Conservation (phyloP, 2,797 vertebrate species). For the Anguilla pacifica region DNA sequence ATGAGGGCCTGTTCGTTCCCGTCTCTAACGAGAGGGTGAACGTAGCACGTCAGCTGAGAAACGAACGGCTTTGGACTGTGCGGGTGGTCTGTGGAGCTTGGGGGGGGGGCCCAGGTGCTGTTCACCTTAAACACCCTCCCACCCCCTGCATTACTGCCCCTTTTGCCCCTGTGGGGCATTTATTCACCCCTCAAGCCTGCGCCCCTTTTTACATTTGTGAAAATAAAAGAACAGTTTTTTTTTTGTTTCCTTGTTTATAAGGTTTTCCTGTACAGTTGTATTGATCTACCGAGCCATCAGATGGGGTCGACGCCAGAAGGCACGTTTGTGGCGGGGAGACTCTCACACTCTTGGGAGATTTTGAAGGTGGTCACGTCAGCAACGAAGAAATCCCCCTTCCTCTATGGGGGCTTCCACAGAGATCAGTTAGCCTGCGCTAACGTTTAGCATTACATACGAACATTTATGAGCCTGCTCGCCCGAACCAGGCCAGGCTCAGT, state of each 20-base stretch:
- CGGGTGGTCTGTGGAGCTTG: neutral
- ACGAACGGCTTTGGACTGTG: neutral
- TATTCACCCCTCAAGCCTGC: conserved; percentile 57
- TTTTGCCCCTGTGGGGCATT: conserved; percentile 66
- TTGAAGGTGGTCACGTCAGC: neutral
- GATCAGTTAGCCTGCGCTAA: neutral
- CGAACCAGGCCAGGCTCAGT: conserved; percentile 2
- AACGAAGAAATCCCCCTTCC: neutral
- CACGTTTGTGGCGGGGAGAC: conserved; percentile 3
- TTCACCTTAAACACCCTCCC: conserved; percentile 25
- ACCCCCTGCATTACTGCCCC: conserved; percentile 37
- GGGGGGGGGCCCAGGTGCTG: neutral
- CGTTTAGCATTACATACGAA: neutral
- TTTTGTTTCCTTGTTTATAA: conserved; percentile 21
- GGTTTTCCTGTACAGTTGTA: conserved; percentile 18
- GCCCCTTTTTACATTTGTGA: conserved; percentile 30
- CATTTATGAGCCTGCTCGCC: neutral
- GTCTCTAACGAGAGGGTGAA: no score
- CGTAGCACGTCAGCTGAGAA: neutral
- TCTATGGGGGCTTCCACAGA: neutral
- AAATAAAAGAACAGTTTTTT: conserved; percentile 5
- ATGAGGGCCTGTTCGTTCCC: no score
- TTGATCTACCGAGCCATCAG: conserved; percentile 14
- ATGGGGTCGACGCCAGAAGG: conserved; percentile 2
- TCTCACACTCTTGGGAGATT: conserved; percentile 19